phyloP scores from a whole-genome alignment of 2,113 vertebrate species.

The Calidris pygmaea region DNA sequence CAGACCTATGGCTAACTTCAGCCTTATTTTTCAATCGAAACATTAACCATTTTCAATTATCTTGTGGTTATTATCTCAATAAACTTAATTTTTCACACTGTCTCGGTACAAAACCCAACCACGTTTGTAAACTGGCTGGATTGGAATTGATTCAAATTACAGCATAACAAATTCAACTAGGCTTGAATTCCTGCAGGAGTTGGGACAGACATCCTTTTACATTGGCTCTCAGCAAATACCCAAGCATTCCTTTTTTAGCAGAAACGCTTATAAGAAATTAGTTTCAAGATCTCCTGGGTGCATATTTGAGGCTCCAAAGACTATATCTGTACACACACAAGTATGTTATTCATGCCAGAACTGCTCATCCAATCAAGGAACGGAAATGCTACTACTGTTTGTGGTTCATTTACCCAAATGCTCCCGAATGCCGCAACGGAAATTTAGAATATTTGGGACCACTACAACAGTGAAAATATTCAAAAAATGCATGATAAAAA shows the following conservation, averaged over 20 bases:
- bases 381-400: slow-evolving; percentile 56
- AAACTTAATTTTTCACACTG: neutral
- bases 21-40: neutral
- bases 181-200: neutral
- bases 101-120: neutral
- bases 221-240: neutral
- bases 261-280: slow-evolving; percentile 26
- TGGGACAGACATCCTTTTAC: neutral
- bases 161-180: neutral
- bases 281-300: slow-evolving; percentile 29
- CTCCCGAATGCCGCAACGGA: neutral
- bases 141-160: neutral
- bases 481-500: slow-evolving; percentile 30
- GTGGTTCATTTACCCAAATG: slow-evolving; percentile 51
- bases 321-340: slow-evolving; percentile 32
- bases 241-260: slow-evolving; percentile 52
- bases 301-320: slow-evolving; percentile 38
- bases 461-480: neutral
- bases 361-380: slow-evolving; percentile 58
- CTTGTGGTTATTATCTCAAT: neutral
- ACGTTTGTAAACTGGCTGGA: neutral
- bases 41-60: neutral
- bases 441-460: slow-evolving; percentile 59
- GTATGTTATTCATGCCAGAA: slow-evolving; percentile 50
- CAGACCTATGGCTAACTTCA: neutral